Percentiles rank a stretch among this genome's conserved stretches.
phyloP scores from a whole-genome alignment of 1,140 invertebrate genomes.

The Drosophila yakuba region DNA sequence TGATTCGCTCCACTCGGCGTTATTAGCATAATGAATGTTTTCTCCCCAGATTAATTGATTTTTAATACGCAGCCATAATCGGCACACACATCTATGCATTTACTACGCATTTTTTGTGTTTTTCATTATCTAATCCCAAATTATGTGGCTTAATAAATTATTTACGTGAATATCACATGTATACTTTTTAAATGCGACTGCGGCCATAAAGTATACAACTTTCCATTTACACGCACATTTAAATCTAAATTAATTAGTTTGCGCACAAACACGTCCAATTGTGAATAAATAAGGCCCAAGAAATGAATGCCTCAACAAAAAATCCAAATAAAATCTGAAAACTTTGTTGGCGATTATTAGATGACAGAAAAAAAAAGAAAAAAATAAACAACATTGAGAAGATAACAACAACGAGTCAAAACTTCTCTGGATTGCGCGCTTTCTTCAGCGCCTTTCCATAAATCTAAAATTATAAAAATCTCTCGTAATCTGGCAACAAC shows the following conservation, averaged over 20 bases:
- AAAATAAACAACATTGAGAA: background rate
- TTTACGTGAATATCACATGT: slow-evolving; percentile 23
- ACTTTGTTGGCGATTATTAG: slow-evolving; percentile 39
- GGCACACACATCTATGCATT: slow-evolving; percentile 3
- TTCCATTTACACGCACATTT: slow-evolving; percentile 53
- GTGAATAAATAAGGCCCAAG: slow-evolving; percentile 30
- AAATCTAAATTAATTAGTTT: slow-evolving; percentile 61
- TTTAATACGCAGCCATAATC: slow-evolving; percentile 49
- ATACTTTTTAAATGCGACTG: background rate
- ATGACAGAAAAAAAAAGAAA: slow-evolving; percentile 4
- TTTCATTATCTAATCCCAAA: slow-evolving; percentile 55
- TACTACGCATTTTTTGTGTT: background rate
- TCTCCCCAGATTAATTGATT: slow-evolving; percentile 54
- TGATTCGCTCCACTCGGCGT: background rate
- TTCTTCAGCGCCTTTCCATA: slow-evolving; percentile 38
- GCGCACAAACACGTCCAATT: slow-evolving; percentile 30
- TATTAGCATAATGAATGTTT: slow-evolving; percentile 55
- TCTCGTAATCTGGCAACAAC: slow-evolving; percentile 42
- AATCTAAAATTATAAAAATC: slow-evolving; percentile 52
- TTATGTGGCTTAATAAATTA: slow-evolving; percentile 62
- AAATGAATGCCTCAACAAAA: background rate
- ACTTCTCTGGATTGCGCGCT: slow-evolving; percentile 31
- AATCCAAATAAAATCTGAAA: slow-evolving; percentile 10
- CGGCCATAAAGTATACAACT: slow-evolving; percentile 38
- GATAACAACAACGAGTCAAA: slow-evolving; percentile 22